Evolutionary conservation across 2,888 invertebrate species (phyloP).

Genomic region (Marronus borbonicus): DNA sequence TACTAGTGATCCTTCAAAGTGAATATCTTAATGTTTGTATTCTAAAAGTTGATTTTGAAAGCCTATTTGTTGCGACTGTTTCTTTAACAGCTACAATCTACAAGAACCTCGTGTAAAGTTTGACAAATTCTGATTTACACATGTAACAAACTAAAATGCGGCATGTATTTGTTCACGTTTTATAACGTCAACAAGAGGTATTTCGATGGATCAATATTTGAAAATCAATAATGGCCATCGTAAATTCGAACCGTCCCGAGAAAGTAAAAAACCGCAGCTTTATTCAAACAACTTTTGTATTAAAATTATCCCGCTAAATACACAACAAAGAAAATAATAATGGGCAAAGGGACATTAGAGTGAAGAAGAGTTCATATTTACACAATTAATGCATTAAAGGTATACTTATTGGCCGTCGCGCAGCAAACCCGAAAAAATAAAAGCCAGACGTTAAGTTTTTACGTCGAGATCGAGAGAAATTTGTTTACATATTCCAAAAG

Average conservation of each 20-base stretch:
- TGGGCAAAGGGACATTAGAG: slow-evolving; percentile 39
- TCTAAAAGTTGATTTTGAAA: no score
- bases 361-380: slow-evolving; percentile 54
- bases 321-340: slow-evolving; percentile 44
- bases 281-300: slow-evolving; percentile 43
- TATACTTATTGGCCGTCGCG: slow-evolving; percentile 17
- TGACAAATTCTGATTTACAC: slow-evolving; percentile 27
- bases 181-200: background rate
- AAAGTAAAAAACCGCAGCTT: slow-evolving; percentile 21
- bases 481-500: slow-evolving; percentile 65
- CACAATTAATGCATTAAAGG: slow-evolving; percentile 58
- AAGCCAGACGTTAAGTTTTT: slow-evolving; percentile 49
- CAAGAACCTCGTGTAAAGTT: background rate
- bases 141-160: background rate
- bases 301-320: slow-evolving; percentile 44
- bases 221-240: slow-evolving; percentile 21
- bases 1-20: no score
- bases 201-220: slow-evolving; percentile 33
- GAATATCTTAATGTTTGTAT: no score
- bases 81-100: no score
- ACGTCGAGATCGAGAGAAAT: slow-evolving; percentile 59
- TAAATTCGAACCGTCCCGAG: slow-evolving; percentile 22
- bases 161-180: background rate
- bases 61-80: no score
- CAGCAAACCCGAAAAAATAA: slow-evolving; percentile 42